Evolutionary conservation across 2,888 invertebrate genomes (phyloP).

Genomic region (Epinotia nisella): DNA sequence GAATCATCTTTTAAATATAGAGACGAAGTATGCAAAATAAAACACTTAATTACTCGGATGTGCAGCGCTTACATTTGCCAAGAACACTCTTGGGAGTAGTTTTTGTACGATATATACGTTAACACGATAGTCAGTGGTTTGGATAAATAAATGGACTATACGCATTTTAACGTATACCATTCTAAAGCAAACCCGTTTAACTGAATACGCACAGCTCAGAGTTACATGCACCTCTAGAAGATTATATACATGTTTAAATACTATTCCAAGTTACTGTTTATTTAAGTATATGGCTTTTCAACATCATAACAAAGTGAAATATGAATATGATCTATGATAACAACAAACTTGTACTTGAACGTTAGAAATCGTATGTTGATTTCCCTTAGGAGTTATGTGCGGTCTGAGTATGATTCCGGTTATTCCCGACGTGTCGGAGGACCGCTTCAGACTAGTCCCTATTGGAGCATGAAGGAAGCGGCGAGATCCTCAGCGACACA

Average conservation of each 20-base stretch:
- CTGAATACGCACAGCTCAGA: background rate
- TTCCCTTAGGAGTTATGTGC: slow-evolving; percentile 66
- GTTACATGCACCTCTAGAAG: background rate
- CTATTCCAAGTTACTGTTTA: background rate
- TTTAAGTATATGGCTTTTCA: background rate
- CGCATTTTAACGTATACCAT: background rate
- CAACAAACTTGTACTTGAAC: slow-evolving; percentile 59
- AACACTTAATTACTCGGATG: slow-evolving; percentile 33
- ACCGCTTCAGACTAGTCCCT: slow-evolving; percentile 61
- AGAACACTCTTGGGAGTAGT: slow-evolving; percentile 39
- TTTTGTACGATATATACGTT: slow-evolving; percentile 32
- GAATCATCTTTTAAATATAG: background rate
- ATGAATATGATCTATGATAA: slow-evolving; percentile 46
- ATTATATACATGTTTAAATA: too few species aligned
- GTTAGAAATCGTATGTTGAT: slow-evolving; percentile 71
- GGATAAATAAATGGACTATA: slow-evolving; percentile 18
- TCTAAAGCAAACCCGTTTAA: background rate
- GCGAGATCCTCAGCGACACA: slow-evolving; percentile 60
- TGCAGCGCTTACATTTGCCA: slow-evolving; percentile 38
- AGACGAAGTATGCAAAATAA: slow-evolving; percentile 15
- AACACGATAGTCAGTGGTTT: slow-evolving; percentile 37
- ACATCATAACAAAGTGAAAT: slow-evolving; percentile 2
- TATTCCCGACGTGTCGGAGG: slow-evolving; percentile 65
- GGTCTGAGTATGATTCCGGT: slow-evolving; percentile 66
- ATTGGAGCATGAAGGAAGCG: slow-evolving; percentile 61